Percentiles rank a stretch among this genome's conserved stretches.
Conservation (phyloP, 1,140 invertebrate genomes). For the Pseudachorutes palmiensis region DNA sequence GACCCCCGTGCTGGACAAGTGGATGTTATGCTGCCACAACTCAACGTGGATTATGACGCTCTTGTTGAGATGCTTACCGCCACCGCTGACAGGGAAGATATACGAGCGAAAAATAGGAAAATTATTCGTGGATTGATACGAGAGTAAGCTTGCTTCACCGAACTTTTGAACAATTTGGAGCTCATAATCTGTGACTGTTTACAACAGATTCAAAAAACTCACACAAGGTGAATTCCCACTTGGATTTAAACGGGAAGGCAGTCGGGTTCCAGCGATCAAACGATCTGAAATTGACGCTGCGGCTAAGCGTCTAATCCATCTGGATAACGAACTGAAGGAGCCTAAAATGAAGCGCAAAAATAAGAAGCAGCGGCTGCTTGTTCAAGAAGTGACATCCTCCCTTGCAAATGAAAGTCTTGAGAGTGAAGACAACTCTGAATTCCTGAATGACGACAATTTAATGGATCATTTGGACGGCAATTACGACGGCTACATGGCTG, state of each 20-base stretch:
- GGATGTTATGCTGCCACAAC: constrained; percentile 59
- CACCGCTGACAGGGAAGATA: not conserved
- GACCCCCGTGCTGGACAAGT: constrained; percentile 72
- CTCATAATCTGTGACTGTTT: no score
- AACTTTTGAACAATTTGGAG: no score
- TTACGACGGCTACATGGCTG: constrained; percentile 34
- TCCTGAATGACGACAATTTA: constrained; percentile 27
- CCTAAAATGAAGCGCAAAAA: constrained; percentile 33
- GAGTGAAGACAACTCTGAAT: constrained; percentile 28
- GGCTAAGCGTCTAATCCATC: constrained; percentile 41
- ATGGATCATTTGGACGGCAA: constrained; percentile 31
- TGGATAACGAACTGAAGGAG: constrained; percentile 43
- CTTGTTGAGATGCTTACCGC: constrained; percentile 41
- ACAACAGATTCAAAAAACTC: constrained; percentile 52
- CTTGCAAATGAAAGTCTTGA: constrained; percentile 19
- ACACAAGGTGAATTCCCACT: constrained; percentile 54
- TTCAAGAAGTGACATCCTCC: not conserved
- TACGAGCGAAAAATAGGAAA: not conserved
- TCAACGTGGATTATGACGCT: constrained; percentile 53
- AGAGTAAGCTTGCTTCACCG: constrained; percentile 41
- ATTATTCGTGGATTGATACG: not conserved
- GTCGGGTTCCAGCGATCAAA: constrained; percentile 37
- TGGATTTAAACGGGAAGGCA: constrained; percentile 46
- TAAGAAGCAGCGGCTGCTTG: constrained; percentile 24
- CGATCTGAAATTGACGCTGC: constrained; percentile 41